Percentiles rank a stretch among this genome's conserved stretches.
These are phyloP conservation scores for Willowsia nigromaculata DNA, from an alignment of 2,888 invertebrate genomes.

Conservation along the genomic window DNA sequence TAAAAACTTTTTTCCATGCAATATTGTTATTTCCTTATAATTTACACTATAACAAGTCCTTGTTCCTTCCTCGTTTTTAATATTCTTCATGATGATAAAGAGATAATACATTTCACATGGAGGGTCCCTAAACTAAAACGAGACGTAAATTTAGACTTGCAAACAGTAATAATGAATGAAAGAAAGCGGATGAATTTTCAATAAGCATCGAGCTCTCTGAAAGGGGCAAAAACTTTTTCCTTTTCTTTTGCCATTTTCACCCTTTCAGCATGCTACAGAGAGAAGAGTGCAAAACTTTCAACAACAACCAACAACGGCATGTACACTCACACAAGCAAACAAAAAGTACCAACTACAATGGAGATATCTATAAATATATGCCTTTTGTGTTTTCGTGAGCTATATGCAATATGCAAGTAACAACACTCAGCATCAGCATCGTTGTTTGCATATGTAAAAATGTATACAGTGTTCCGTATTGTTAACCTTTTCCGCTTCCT, in stretches of 20 bases:
- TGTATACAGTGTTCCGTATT: background rate
- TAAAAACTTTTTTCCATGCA: slow-evolving; percentile 6
- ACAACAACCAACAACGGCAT: no score
- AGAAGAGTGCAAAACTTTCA: no score
- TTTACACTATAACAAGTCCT: background rate
- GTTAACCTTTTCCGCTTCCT: slow-evolving; percentile 5
- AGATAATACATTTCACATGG: no score
- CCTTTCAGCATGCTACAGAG: no score
- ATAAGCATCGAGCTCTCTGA: background rate
- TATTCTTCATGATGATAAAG: background rate
- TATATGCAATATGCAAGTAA: no score
- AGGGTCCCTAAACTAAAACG: no score
- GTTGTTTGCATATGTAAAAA: background rate
- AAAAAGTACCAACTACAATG: no score
- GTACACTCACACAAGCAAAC: no score
- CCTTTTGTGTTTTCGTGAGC: no score
- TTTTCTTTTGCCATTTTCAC: background rate
- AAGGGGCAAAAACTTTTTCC: slow-evolving; percentile 38
- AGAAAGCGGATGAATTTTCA: slow-evolving; percentile 53
- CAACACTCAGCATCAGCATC: background rate
- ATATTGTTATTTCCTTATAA: background rate
- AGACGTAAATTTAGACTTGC: background rate
- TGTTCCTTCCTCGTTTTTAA: background rate
- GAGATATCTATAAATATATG: no score
- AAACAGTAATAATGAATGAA: slow-evolving; percentile 37